A percentile compares a stretch with the other conserved stretches of the same genome.
These are phyloP conservation scores for Anguilla megastoma DNA, from an alignment of 2,797 vertebrate genomes.

Conservation along the genomic window DNA sequence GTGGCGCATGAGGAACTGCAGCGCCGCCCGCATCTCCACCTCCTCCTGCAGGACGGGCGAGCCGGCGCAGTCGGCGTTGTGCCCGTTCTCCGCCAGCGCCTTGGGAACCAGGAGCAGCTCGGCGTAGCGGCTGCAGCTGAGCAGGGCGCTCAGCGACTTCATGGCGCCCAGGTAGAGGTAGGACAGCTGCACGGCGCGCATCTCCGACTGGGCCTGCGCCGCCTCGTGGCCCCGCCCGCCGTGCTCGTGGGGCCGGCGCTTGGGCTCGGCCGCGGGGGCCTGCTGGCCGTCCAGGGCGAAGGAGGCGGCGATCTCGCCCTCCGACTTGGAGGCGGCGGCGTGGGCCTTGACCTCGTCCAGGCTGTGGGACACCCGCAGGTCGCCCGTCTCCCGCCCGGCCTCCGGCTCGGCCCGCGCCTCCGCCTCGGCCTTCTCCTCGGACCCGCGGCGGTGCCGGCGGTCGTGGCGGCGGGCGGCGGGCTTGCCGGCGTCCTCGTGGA, in stretches of 20 bases:
- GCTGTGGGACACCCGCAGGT: conserved; percentile 75
- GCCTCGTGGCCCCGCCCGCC: conserved; percentile 75
- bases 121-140: conserved; percentile 96
- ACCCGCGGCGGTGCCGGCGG: conserved; percentile 82
- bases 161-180: conserved; percentile 95
- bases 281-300: conserved; percentile 70
- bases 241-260: conserved; percentile 85
- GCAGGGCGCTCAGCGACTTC: conserved; percentile 91
- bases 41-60: conserved; percentile 90
- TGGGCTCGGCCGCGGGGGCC: conserved; percentile 66
- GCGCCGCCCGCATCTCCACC: conserved; percentile 87
- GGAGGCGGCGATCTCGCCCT: conserved; percentile 81
- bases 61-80: conserved; percentile 84
- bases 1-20: conserved; percentile 97
- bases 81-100: conserved; percentile 83
- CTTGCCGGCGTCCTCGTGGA: conserved; percentile 88
- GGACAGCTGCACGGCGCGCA: conserved; percentile 91
- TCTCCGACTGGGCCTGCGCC: conserved; percentile 81
- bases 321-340: conserved; percentile 73
- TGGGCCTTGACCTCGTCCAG: conserved; percentile 84
- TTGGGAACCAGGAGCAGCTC: conserved; percentile 95
- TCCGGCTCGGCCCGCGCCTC: conserved; percentile 74
- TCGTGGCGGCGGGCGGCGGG: conserved; percentile 84
- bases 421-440: conserved; percentile 59
- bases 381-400: conserved; percentile 60